phyloP scores from a whole-genome alignment of 1,140 invertebrate species.

The Phocides pigmalion region DNA sequence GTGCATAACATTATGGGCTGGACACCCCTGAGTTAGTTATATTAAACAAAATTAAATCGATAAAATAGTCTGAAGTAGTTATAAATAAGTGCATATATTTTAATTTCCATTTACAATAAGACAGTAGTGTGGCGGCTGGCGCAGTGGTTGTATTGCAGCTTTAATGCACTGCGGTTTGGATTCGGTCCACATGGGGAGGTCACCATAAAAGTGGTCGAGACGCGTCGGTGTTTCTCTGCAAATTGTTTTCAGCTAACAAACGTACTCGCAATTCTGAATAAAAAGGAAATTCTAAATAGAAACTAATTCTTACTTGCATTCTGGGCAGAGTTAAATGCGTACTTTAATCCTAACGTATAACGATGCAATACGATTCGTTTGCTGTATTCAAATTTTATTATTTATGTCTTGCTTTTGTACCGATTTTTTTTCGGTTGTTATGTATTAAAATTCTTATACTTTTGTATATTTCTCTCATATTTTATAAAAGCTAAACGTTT shows the following conservation, averaged over 20 bases:
- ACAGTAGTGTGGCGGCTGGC: constrained; percentile 50
- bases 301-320: constrained; percentile 7
- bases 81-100: constrained; percentile 25
- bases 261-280: constrained; percentile 50
- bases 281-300: constrained; percentile 13
- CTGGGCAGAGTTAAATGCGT: not conserved
- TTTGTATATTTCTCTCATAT: too few relatives aligned
- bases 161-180: constrained; percentile 73
- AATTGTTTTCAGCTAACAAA: constrained; percentile 72
- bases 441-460: too few relatives aligned
- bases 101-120: constrained; percentile 37
- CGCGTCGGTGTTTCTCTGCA: constrained; percentile 51
- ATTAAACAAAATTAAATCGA: too few relatives aligned
- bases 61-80: not conserved
- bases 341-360: not conserved
- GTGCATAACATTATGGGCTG: too few relatives aligned
- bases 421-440: too few relatives aligned
- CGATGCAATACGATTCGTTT: not conserved
- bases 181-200: constrained; percentile 63
- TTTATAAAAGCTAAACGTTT: too few relatives aligned
- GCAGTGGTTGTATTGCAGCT: constrained; percentile 61
- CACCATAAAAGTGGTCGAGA: constrained; percentile 63
- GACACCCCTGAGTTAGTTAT: too few relatives aligned
- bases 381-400: not conserved
- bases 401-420: too few relatives aligned